Conservation (phyloP, 2,113 vertebrate genomes). For the Alligator mississippiensis region DNA sequence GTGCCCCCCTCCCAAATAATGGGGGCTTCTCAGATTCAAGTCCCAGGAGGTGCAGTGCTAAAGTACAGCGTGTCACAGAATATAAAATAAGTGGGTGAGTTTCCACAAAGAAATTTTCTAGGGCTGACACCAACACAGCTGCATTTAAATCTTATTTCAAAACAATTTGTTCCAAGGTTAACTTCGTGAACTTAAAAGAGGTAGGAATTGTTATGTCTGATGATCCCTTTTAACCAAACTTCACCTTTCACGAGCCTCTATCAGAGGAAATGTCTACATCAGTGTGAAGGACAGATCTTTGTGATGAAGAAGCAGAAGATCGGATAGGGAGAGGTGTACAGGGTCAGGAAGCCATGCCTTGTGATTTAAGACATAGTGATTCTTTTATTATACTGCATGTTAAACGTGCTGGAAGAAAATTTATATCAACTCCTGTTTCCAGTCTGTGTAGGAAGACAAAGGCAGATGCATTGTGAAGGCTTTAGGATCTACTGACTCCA, state of each 20-base stretch:
- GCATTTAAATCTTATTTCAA: background rate
- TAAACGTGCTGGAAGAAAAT: background rate
- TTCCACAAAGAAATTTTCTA: background rate
- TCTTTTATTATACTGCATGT: constrained; percentile 8
- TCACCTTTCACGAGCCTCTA: background rate
- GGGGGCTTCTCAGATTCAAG: background rate
- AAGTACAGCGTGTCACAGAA: background rate
- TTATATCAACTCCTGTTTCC: constrained; percentile 3
- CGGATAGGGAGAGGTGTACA: background rate
- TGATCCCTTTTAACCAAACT: background rate
- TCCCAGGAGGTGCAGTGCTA: background rate
- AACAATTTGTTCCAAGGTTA: background rate
- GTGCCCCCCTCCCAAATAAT: background rate
- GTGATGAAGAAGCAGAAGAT: background rate
- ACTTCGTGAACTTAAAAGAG: background rate
- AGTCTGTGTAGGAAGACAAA: background rate
- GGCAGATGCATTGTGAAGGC: constrained; percentile 5
- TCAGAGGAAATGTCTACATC: background rate
- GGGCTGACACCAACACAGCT: background rate
- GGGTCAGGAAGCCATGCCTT: background rate
- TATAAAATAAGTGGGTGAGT: background rate
- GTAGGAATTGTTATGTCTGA: background rate
- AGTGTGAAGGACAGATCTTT: background rate
- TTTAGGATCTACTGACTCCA: background rate
- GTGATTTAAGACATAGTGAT: background rate